Evolutionary conservation across 1,140 invertebrate genomes (phyloP), one percentile per base, ranked within the genome.

Genomic region (Drepana arcuata): DNA sequence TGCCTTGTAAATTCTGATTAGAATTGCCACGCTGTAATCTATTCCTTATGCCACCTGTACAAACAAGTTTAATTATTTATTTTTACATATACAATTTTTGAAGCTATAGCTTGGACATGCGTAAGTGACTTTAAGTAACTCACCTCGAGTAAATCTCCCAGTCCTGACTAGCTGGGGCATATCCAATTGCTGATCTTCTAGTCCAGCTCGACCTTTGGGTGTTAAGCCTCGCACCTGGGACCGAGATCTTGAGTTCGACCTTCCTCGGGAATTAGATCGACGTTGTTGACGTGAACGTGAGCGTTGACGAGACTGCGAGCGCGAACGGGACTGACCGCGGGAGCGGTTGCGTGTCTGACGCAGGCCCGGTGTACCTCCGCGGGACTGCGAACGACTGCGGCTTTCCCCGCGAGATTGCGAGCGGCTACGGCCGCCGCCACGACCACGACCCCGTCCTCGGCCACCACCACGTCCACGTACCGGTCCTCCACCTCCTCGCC

Each of bases 191-290:
- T 53, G 56, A 16, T 64, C 51, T 50, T 81, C 70, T 11, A 79
- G 46, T 7, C 70, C 77, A 16, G 72, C 73, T 54, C 77, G 53
- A 1, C 68, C 68, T 48, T 69, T 73, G 2, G 77, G 77, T 4
- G 74, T 81, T 24, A 77, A 37, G 7, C 70, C 57, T 51, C 64
- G 57, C 7, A 68, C 57, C 52, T 62, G 57, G 2, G 58, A 34
- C 37, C 57, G 60, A 24, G 69, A 78, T 26, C 70, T 60, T 3
- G 73, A 73, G 3, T 49, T 44, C 4, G 74, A 81, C 30, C 72
- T 46, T 0, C 53, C 62, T 12, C 72, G 43, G 1, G 71, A 71
- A 27, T 51, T 55, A 0, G 70, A 74, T 21, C 54, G 51, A 7
- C 54, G 50, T 14, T 57, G 59, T 34, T 66, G 60, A 14, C 63